Evolutionary conservation across 2,888 invertebrate species (phyloP).

Genomic region (Globia sparganii): DNA sequence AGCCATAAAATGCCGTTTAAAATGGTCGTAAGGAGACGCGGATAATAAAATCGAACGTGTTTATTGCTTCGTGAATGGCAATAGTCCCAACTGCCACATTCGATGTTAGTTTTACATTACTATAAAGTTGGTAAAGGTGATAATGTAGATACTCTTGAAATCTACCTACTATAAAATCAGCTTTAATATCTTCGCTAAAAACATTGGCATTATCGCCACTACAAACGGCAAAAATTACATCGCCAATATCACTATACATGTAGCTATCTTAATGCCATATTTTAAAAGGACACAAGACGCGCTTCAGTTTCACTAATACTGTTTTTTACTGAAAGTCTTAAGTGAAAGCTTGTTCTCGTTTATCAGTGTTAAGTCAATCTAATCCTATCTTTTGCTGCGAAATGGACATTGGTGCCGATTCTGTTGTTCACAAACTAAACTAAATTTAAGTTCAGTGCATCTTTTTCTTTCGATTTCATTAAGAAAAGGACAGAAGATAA

Average conservation of each 20-base stretch:
- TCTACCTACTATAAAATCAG: background rate
- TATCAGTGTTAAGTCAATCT: no score
- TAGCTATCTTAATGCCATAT: background rate
- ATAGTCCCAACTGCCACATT: constrained; percentile 17
- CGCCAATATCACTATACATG: background rate
- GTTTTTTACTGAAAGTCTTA: no score
- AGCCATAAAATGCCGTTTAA: constrained; percentile 48
- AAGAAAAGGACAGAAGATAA: no score
- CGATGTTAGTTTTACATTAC: constrained; percentile 17
- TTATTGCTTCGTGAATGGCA: constrained; percentile 31
- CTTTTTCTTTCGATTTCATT: no score
- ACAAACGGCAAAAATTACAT: background rate
- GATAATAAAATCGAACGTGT: constrained; percentile 53
- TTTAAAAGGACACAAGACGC: no score
- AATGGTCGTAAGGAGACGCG: constrained; percentile 42
- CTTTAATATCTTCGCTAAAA: background rate
- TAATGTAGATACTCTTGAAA: background rate
- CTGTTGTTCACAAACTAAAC: no score
- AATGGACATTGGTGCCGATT: no score
- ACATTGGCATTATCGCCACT: background rate
- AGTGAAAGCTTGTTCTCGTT: no score
- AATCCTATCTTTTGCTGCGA: no score
- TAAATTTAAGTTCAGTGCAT: no score
- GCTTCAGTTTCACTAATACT: no score
- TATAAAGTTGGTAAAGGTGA: background rate